A percentile compares a stretch with the other conserved stretches of the same genome.
Conservation (phyloP, 2,113 vertebrate species). For the Poecile atricapillus region DNA sequence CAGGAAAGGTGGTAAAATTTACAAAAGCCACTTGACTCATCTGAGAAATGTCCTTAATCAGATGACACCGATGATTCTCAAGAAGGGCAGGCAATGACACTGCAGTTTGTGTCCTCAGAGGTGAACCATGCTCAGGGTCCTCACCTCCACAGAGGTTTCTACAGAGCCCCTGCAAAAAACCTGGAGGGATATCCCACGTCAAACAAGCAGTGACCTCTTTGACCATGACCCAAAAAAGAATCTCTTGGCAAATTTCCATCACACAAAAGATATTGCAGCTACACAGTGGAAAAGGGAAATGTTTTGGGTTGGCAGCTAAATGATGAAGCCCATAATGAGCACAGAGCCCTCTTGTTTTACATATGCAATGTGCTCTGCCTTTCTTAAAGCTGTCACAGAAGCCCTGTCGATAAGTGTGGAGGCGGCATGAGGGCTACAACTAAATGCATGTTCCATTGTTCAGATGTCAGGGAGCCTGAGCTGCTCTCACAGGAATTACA, state of each 20-base stretch:
- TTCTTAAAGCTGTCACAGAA: constrained; percentile 57
- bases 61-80: background rate
- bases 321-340: constrained; percentile 31
- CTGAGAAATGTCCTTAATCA: background rate
- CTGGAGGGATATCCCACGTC: background rate
- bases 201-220: background rate
- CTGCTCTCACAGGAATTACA: background rate
- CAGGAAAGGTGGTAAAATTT: background rate
- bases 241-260: background rate
- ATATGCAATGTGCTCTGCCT: constrained; percentile 38
- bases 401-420: background rate
- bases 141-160: background rate
- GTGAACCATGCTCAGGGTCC: background rate
- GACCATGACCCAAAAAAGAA: background rate
- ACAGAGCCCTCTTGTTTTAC: constrained; percentile 34
- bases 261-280: background rate
- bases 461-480: constrained; percentile 50
- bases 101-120: background rate
- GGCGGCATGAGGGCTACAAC: constrained; percentile 38
- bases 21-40: background rate
- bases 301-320: constrained; percentile 32
- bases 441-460: constrained; percentile 58
- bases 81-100: background rate
- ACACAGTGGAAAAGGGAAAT: background rate
- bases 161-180: background rate